Percentiles rank a stretch among this genome's conserved stretches.
Evolutionary conservation across 2,113 vertebrate species (phyloP).

Genomic region (Oncorhynchus nerka): DNA sequence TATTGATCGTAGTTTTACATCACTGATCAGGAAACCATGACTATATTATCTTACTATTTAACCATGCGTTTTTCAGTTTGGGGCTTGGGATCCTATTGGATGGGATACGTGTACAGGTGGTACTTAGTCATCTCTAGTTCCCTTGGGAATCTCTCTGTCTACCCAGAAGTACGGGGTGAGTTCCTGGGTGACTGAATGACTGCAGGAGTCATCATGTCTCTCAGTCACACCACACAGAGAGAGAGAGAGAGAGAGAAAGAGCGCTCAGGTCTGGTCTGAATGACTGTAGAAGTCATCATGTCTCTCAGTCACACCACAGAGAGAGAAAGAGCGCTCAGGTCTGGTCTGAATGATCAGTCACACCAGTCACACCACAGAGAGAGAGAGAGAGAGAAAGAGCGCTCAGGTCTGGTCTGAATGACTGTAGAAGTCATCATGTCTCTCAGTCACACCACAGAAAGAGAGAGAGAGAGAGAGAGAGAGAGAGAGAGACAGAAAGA

Average conservation of each 20-base stretch:
- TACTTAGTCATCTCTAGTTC: constrained; percentile 16
- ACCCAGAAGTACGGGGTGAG: constrained; percentile 3
- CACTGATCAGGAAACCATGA: constrained; percentile 46
- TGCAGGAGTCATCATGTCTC: constrained; percentile 12
- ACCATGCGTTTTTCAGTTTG: constrained; percentile 50
- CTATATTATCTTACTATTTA: constrained; percentile 47
- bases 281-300: no score
- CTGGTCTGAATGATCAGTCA: neutral
- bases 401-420: neutral
- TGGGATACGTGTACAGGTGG: neutral
- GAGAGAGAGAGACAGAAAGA: neutral
- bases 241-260: neutral
- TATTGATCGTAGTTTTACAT: constrained; percentile 26
- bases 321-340: no score
- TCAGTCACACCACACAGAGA: neutral
- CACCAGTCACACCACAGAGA: neutral
- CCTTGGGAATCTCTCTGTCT: constrained; percentile 13
- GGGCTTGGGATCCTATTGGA: constrained; percentile 1
- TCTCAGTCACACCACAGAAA: constrained; percentile 2
- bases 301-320: no score
- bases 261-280: neutral
- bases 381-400: no score
- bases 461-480: neutral
- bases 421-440: constrained; percentile 16
- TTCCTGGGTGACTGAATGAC: constrained; percentile 2